These are phyloP conservation scores for Rattus norvegicus DNA, from an alignment of 2,113 vertebrate genomes.

Conservation along the genomic window DNA sequence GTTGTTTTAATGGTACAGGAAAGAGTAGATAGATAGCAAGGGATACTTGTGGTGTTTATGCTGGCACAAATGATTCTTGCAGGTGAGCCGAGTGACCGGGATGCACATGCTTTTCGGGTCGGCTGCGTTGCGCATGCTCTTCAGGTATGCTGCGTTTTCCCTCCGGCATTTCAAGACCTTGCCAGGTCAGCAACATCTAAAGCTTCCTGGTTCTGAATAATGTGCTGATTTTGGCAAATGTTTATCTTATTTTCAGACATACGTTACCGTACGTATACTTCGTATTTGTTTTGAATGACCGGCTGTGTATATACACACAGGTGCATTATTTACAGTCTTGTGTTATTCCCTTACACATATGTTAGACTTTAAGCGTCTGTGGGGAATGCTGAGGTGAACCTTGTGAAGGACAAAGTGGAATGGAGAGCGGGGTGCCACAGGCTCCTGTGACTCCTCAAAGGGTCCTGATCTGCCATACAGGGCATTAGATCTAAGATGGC, in stretches of 20 bases:
- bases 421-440: too few species aligned
- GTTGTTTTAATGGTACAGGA: neutral
- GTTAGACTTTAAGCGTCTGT: neutral
- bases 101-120: too few species aligned
- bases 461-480: too few species aligned
- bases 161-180: neutral
- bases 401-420: too few species aligned
- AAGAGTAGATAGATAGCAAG: neutral
- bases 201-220: neutral
- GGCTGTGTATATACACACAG: neutral
- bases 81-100: neutral
- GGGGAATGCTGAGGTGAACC: too few species aligned
- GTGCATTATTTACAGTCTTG: neutral
- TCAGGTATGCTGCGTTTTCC: neutral
- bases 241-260: neutral
- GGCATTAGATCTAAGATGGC: too few species aligned
- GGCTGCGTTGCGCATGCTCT: too few species aligned
- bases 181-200: neutral
- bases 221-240: neutral
- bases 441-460: too few species aligned
- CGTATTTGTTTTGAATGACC: neutral
- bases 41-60: fast-evolving
- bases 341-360: neutral
- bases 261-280: too few species aligned
- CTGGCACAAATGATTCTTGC: neutral